A percentile compares a stretch with the other conserved stretches of the same genome.
phyloP scores from a whole-genome alignment of 2,113 vertebrate genomes.

The Scomber colias region DNA sequence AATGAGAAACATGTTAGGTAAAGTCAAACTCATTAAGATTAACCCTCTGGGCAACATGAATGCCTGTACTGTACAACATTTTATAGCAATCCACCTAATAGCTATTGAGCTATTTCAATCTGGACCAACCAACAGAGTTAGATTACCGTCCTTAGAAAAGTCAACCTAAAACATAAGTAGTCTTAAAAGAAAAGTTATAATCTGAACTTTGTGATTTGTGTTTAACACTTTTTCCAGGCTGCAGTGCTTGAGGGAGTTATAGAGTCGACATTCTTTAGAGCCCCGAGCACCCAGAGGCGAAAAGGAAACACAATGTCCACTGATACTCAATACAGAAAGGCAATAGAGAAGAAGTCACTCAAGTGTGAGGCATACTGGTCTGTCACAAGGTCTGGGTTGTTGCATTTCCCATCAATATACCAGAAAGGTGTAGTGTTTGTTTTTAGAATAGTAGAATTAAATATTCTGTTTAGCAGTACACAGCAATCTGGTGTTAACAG shows the following conservation, averaged over 20 bases:
- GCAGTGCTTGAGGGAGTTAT: conserved; percentile 2
- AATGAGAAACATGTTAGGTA: too few relatives aligned
- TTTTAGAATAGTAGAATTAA: conserved; percentile 34
- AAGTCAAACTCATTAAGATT: not conserved
- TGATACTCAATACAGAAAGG: conserved; percentile 15
- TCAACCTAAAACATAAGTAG: too few relatives aligned
- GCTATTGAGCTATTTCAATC: too few relatives aligned
- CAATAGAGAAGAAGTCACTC: conserved; percentile 28
- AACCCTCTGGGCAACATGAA: not conserved
- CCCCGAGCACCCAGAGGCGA: conserved; percentile 28
- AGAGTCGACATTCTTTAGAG: not conserved
- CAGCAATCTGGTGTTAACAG: conserved; percentile 32
- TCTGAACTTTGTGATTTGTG: too few relatives aligned
- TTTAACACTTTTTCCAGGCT: conserved; percentile 6
- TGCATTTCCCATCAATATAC: conserved; percentile 11
- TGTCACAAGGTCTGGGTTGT: conserved; percentile 12
- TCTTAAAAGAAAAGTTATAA: too few relatives aligned
- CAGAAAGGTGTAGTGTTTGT: conserved; percentile 25
- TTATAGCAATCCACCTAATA: not conserved
- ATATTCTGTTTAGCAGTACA: conserved; percentile 35
- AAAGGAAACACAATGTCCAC: conserved; percentile 34
- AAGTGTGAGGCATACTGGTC: conserved; percentile 12
- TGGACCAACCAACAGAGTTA: too few relatives aligned
- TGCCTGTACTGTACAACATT: too few relatives aligned
- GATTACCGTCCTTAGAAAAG: too few relatives aligned